Evolutionary conservation across 1,140 invertebrate genomes (phyloP).

Genomic region (Leptonema lineaticorne): DNA sequence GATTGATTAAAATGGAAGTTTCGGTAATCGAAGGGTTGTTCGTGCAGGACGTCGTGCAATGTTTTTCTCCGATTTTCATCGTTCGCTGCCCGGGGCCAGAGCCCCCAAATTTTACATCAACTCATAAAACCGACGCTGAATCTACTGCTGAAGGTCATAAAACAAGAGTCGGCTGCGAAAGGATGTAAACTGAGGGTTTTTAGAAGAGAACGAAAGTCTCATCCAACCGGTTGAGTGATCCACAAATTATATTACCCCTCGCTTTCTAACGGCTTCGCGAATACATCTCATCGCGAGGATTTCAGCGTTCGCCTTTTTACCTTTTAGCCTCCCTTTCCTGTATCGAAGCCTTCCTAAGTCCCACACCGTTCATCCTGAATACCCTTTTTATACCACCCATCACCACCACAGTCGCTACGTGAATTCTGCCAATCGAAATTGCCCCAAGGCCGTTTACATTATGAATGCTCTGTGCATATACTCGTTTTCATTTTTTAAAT

Average conservation of each 20-base stretch:
- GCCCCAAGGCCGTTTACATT: not conserved
- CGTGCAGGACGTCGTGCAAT: no score
- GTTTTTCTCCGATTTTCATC: no score
- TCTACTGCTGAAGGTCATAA: conserved; percentile 34
- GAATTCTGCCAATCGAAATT: not conserved
- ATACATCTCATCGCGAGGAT: not conserved
- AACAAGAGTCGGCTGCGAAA: conserved; percentile 26
- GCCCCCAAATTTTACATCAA: conserved; percentile 14
- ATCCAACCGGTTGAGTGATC: conserved; percentile 37
- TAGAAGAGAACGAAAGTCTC: conserved; percentile 36
- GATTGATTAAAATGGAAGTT: not conserved
- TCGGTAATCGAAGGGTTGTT: not conserved
- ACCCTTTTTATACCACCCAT: not conserved
- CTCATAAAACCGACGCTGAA: conserved; percentile 38
- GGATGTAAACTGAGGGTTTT: not conserved
- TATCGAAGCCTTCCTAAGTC: not conserved
- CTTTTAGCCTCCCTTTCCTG: not conserved
- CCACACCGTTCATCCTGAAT: not conserved
- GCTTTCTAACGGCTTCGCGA: not conserved
- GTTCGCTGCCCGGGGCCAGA: no score
- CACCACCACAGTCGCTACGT: not conserved
- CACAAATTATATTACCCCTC: conserved; percentile 40
- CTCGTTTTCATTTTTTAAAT: not conserved
- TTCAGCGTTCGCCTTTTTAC: not conserved
- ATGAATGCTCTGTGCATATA: not conserved